These are phyloP conservation scores for Lydus trimaculatus DNA, from an alignment of 2,888 invertebrate genomes.

Conservation along the genomic window DNA sequence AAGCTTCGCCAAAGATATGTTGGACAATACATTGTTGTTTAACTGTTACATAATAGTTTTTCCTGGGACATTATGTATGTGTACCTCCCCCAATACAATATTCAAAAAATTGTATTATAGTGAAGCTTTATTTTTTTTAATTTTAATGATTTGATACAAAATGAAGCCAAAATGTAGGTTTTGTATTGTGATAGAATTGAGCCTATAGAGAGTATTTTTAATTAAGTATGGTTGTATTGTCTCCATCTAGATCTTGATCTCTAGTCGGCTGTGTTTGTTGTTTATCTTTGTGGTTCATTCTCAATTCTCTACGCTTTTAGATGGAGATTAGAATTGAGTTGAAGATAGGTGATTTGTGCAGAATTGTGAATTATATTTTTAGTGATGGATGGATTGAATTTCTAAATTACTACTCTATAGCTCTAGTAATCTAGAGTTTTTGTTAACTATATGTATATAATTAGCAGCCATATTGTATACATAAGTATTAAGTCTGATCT, in stretches of 20 bases:
- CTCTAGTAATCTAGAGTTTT: not conserved
- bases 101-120: too few relatives aligned
- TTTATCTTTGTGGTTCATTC: not conserved
- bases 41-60: too few relatives aligned
- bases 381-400: not conserved
- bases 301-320: too few relatives aligned
- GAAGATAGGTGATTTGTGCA: not conserved
- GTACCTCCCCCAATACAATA: too few relatives aligned
- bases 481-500: constrained; percentile 9
- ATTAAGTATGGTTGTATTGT: not conserved
- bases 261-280: not conserved
- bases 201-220: too few relatives aligned
- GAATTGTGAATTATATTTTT: not conserved
- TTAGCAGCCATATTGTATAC: constrained; percentile 6
- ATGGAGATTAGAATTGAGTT: not conserved
- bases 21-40: too few relatives aligned
- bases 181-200: not conserved
- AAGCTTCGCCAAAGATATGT: too few relatives aligned
- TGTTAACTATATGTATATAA: not conserved
- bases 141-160: not conserved
- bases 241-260: not conserved
- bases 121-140: too few relatives aligned
- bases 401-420: not conserved
- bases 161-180: not conserved
- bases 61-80: too few relatives aligned